Percentiles rank a stretch among this genome's conserved stretches.
Evolutionary conservation across 2,888 invertebrate species (phyloP).

Genomic region (Sphaerophoria taeniata): DNA sequence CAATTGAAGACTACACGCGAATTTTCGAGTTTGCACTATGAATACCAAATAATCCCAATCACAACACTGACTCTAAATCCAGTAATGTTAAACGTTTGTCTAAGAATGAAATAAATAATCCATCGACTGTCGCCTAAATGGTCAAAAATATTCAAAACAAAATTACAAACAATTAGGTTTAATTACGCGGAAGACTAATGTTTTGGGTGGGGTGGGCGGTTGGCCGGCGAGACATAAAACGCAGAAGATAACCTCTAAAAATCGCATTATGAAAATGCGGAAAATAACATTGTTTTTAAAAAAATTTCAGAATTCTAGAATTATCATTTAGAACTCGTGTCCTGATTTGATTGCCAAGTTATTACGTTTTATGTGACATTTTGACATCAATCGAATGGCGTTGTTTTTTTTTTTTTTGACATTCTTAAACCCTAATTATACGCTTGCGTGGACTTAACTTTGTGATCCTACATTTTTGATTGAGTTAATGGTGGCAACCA

Average conservation of each 20-base stretch:
- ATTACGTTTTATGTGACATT: conserved; percentile 14
- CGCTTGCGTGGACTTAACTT: not conserved
- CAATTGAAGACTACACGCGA: conserved; percentile 10
- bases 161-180: conserved; percentile 7
- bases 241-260: conserved; percentile 35
- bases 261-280: conserved; percentile 21
- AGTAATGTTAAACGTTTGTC: conserved; percentile 44
- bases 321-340: conserved; percentile 30
- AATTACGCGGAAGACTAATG: conserved; percentile 45
- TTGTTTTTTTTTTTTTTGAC: conserved; percentile 3
- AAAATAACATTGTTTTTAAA: conserved; percentile 36
- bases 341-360: conserved; percentile 18
- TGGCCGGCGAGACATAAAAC: not conserved
- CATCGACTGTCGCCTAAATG: conserved; percentile 48
- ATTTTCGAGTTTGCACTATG: conserved; percentile 28
- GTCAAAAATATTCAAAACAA: conserved; percentile 47
- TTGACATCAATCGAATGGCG: conserved; percentile 34
- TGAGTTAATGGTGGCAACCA: conserved; percentile 20
- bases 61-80: conserved; percentile 10
- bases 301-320: conserved; percentile 20
- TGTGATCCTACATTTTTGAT: not conserved
- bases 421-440: conserved; percentile 35
- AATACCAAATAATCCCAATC: conserved; percentile 10
- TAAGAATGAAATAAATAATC: conserved; percentile 45
- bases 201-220: not conserved